Conservation (phyloP, 2,797 vertebrate species). For the Nannoperca australis region DNA sequence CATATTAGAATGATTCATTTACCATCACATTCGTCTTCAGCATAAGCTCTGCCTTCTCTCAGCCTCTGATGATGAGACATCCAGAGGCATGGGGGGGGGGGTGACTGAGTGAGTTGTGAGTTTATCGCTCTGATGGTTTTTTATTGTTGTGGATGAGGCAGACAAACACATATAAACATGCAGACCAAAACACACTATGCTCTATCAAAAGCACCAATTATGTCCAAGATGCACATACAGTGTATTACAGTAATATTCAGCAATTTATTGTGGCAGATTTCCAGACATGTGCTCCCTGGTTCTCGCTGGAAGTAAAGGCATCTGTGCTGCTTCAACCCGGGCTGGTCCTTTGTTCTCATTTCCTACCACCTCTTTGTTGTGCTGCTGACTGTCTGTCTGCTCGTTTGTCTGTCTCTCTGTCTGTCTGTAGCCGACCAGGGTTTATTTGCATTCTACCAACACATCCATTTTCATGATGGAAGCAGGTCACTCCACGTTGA, state of each 20-base stretch:
- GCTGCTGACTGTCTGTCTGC: conserved; percentile 69
- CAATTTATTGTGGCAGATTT: conserved; percentile 45
- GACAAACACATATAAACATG: conserved; percentile 25
- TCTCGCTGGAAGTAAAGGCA: conserved; percentile 82
- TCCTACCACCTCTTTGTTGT: conserved; percentile 80
- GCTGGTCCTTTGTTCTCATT: conserved; percentile 83
- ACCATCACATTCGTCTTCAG: conserved; percentile 46
- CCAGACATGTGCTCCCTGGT: conserved; percentile 34
- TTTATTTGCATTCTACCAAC: conserved; percentile 85
- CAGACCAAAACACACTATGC: conserved; percentile 13
- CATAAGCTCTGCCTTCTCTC: conserved; percentile 24
- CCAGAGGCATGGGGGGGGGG: conserved; percentile 21
- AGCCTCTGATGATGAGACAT: conserved; percentile 49
- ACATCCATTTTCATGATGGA: conserved; percentile 88
- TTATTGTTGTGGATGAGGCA: conserved; percentile 42
- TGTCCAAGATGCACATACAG: background rate
- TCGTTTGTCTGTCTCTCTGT: conserved; percentile 49
- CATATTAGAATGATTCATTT: conserved; percentile 73
- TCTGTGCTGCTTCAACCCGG: conserved; percentile 71
- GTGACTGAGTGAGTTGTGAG: conserved; percentile 48
- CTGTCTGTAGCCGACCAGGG: conserved; percentile 59
- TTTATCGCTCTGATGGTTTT: conserved; percentile 53
- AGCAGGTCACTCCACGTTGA: conserved; percentile 83
- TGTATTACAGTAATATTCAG: conserved; percentile 23
- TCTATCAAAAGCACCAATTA: conserved; percentile 3